Evolutionary conservation across 64 coral and sea anemone genomes (phyloP), one percentile per base, ranked within the genome.

Genomic region (Montipora efflorescens): DNA sequence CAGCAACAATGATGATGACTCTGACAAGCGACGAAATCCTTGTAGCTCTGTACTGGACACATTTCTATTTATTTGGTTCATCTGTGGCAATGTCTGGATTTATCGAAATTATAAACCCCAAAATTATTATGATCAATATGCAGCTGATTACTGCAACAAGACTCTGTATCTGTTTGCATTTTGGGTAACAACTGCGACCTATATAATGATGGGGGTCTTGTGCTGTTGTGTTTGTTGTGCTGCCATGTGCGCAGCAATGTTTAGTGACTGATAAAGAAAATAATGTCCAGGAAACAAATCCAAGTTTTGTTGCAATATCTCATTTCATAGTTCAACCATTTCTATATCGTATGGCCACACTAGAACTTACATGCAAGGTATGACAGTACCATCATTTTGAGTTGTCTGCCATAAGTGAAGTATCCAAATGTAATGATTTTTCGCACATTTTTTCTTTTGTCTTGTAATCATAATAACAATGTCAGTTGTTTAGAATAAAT

Each of bases 51-150:
- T 98, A 44, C 77, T 98, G 59, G 97, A 98, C 84, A 91, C 91
- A 15, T 98, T 98, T 74, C 78, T 96, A 21, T 92, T 94, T 53
- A 82, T 83, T 36, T 98, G 97, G 97, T 98, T 98, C 91, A 98
- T 98, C 59, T 88, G 91, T 14, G 97, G 97, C 45, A 98, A 98
- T 78, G 95, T 96, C 28, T 98, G 97, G 97, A 98, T 98, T 47
- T 98, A 98, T 16, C 76, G 73, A 19, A 92, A 84, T 88, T 91
- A 96, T 68, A 1, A 92, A 45, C 94, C 94, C 20, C 19, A 21
- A 8, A 36, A 36, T 36, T 92, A 47, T 76, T 0, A 51, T 58
- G 6, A 44, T 4, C 2, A 1, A 47, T 0, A 0, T 59, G 1
- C 18, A 2, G 3, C 6, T 9, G 0, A 48, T 0, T 98, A 98